Percentiles rank a stretch among this genome's conserved stretches.
Evolutionary conservation across 2,797 vertebrate genomes (phyloP).

Genomic region (Bufotes viridis): DNA sequence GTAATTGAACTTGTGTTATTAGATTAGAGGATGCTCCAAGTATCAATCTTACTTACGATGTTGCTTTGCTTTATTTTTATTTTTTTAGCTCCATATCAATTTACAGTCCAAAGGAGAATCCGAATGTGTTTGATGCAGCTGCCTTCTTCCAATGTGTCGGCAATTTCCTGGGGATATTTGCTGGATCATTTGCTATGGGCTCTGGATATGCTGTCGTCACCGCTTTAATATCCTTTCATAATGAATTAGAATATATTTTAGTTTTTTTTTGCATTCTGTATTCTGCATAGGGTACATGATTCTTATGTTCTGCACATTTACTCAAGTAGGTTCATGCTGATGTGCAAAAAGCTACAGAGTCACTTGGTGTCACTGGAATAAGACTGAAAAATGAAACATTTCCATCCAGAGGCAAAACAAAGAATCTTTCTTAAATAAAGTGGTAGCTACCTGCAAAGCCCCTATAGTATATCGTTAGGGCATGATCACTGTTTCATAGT

Average conservation of each 20-base stretch:
- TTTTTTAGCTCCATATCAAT: slow-evolving; percentile 79
- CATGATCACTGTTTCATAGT: too few species aligned
- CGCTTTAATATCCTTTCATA: slow-evolving; percentile 87
- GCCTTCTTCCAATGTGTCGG: slow-evolving; percentile 81
- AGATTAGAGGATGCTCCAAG: neutral
- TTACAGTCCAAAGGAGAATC: slow-evolving; percentile 79
- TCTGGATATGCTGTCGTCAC: slow-evolving; percentile 82
- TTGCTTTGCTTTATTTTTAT: slow-evolving; percentile 65
- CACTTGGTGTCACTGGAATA: neutral
- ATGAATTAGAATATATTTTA: neutral
- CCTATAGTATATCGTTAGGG: too few species aligned
- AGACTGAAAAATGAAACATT: too few species aligned
- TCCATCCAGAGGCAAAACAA: too few species aligned
- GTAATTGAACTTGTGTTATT: neutral
- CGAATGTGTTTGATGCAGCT: slow-evolving; percentile 74
- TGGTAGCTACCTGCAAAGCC: too few species aligned
- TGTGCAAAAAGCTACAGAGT: neutral
- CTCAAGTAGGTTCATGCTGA: neutral
- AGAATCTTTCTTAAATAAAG: too few species aligned
- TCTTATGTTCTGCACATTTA: too few species aligned
- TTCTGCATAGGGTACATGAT: too few species aligned
- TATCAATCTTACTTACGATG: neutral
- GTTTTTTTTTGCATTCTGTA: neutral
- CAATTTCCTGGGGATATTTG: slow-evolving; percentile 83
- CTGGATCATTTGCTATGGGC: slow-evolving; percentile 82